Evolutionary conservation across 2,888 invertebrate species (phyloP).

Genomic region (Parnassius mnemosyne): DNA sequence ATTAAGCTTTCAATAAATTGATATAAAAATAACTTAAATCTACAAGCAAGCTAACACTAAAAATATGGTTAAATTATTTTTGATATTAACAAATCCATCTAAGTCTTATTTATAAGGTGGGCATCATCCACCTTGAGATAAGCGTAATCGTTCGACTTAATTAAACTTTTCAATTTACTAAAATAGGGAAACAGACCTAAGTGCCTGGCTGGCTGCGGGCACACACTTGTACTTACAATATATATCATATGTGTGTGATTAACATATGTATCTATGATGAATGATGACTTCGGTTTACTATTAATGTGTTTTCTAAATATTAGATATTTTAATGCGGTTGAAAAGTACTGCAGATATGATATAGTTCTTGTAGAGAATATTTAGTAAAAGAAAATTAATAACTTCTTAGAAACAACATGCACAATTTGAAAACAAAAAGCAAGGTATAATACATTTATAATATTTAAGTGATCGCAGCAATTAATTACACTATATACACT

Average conservation of each 20-base stretch:
- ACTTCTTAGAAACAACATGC: not conserved
- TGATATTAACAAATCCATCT: conserved; percentile 60
- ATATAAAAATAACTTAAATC: conserved; percentile 73
- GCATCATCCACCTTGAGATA: conserved; percentile 56
- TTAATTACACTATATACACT: no score
- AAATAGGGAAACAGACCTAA: conserved; percentile 45
- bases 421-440: not conserved
- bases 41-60: conserved; percentile 46
- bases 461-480: no score
- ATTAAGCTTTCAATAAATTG: conserved; percentile 70
- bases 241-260: not conserved
- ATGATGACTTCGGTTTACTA: conserved; percentile 8
- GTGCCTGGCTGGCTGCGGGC: conserved; percentile 36
- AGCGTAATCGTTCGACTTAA: conserved; percentile 77
- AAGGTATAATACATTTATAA: no score
- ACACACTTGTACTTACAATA: conserved; percentile 29
- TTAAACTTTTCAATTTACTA: conserved; percentile 52
- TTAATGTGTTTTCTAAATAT: conserved; percentile 7
- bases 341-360: conserved; percentile 19
- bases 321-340: conserved; percentile 3
- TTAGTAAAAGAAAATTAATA: not conserved
- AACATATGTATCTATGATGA: conserved; percentile 6
- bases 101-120: conserved; percentile 75
- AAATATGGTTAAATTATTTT: conserved; percentile 58
- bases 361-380: not conserved